A percentile compares a stretch with the other conserved stretches of the same genome.
These are phyloP conservation scores for Tauraco hartlaubi DNA, from an alignment of 2,797 vertebrate species.

Conservation along the genomic window DNA sequence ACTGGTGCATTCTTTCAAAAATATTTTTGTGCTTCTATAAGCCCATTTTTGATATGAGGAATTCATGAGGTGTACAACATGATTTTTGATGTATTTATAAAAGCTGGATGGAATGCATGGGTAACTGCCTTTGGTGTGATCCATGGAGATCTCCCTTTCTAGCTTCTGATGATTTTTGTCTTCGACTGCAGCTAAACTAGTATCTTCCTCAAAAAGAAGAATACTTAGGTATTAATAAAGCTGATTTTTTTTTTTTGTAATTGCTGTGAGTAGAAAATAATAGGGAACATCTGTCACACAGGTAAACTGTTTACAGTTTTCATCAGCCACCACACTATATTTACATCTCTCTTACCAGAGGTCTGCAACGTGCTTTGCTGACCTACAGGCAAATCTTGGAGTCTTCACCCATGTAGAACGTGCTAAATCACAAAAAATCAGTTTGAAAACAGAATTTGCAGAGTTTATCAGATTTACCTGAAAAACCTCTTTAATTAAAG, in stretches of 20 bases:
- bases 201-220: not conserved
- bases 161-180: not conserved
- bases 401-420: fast-evolving
- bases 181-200: not conserved
- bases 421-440: not conserved
- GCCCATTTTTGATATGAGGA: not conserved
- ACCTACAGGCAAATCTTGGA: not conserved
- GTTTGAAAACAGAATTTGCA: not conserved
- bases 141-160: not conserved
- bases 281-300: not conserved
- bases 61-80: not conserved
- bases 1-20: not conserved
- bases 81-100: not conserved
- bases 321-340: not conserved
- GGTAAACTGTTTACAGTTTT: not conserved
- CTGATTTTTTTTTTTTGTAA: not conserved
- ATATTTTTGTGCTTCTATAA: not conserved
- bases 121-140: not conserved
- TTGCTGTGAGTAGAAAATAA: not conserved
- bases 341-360: not conserved
- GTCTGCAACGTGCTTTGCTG: not conserved
- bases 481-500: not conserved
- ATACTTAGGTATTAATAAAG: not conserved
- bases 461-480: not conserved
- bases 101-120: not conserved